Base-by-base conservation (phyloP, 2,888 invertebrate species). In the Eupithecia tripunctaria region DNA sequence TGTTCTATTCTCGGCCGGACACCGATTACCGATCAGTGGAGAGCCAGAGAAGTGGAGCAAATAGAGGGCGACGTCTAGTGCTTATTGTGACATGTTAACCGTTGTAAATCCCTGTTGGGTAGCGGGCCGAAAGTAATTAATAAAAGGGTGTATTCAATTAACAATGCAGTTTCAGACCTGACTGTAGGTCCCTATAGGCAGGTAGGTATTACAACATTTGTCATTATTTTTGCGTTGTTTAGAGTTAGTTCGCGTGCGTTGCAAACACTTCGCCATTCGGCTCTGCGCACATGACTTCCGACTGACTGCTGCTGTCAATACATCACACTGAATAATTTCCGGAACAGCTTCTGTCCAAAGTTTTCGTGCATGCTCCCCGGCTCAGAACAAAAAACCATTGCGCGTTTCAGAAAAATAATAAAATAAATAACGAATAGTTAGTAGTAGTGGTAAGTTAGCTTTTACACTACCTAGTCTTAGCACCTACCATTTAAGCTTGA, bases 241-340 rank as follows among this genome's bases (percentile, higher is more conserved):
- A 29, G 18, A 60, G 27, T 18, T 27, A 60, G 36, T 38, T 65
- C 38, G 59, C 72, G 72, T 68, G 72, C 43, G 59, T 32, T 56
- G 56, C 32, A 51, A 59, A 56, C 41, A 62, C 32, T 41, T 43
- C 60, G 47, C 29, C 56, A 25, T 56, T 25, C 41, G 41, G 15
- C 29, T 21, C 36, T 32, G 51, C 18, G 67, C 41, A 72, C 72
- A 76, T 71, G 68, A 64, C 74, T 74, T 71, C 67, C 70, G 69
- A 73, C 67, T 71, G 68, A n/a, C 69, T 64, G 66, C 18, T 67
- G 56, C 76, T 74, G 70, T 66, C 72, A 73, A 72, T 74, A 73
- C 62, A 73, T 70, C 69, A 74, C 75, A 25, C 67, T 72, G 59
- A 72, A 70, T 73, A 73, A 75, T 76, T 73, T 75, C 67, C 67